phyloP scores from a whole-genome alignment of 92 coral and sea anemone genomes.

The Siderastrea siderea region DNA sequence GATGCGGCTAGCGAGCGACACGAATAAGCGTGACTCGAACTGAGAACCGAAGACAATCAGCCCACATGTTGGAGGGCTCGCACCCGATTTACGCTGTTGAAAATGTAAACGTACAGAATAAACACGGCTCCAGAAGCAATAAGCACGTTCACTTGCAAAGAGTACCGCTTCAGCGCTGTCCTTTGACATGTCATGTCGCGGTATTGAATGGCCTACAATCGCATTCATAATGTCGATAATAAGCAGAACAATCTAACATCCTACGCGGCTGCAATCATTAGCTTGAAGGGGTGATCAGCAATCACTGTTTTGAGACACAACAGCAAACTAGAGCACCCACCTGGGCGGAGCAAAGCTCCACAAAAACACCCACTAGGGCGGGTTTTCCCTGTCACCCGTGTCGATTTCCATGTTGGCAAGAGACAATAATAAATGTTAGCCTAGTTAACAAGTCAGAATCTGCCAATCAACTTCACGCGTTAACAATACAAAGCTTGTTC shows the following conservation, averaged over 20 bases:
- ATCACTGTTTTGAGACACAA: constrained; percentile 93
- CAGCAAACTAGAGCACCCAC: constrained; percentile 85
- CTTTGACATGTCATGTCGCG: constrained; percentile 93
- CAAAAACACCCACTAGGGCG: constrained; percentile 99
- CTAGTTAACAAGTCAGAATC: constrained; percentile 98
- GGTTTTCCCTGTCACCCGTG: constrained; percentile 96
- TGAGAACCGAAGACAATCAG: constrained; percentile 29
- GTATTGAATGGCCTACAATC: constrained; percentile 88
- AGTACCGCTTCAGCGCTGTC: constrained; percentile 87
- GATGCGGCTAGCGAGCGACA: constrained; percentile 9
- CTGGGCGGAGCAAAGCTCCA: constrained; percentile 95
- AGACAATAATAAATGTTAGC: constrained; percentile 99
- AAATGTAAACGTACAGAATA: constrained; percentile 74
- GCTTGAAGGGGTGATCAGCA: constrained; percentile 80
- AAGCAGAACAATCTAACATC: constrained; percentile 72
- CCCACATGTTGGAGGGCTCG: constrained; percentile 25
- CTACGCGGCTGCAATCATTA: constrained; percentile 90
- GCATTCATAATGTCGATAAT: constrained; percentile 84
- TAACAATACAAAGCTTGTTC: constrained; percentile 99
- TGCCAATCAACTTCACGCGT: constrained; percentile 96
- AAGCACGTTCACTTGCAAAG: constrained; percentile 77
- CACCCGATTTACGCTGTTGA: constrained; percentile 34
- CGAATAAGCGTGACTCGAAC: not conserved
- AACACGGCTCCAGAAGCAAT: constrained; percentile 78
- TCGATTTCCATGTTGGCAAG: constrained; percentile 96